Conservation (phyloP, 2,888 invertebrate species). For the Galerucella calmariensis region DNA sequence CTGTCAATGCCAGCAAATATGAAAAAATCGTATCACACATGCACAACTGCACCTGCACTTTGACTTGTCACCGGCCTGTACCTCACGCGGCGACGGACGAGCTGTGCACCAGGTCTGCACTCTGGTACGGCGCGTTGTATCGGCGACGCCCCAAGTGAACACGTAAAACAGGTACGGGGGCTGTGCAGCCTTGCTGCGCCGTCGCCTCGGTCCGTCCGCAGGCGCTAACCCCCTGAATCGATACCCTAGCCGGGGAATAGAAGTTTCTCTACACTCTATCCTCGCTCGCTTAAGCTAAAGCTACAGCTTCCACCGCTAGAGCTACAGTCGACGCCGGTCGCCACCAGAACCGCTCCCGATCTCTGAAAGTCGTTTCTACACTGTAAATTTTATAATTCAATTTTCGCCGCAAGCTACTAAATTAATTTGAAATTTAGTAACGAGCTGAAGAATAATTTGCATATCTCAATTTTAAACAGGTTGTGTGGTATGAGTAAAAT, state of each 20-base stretch:
- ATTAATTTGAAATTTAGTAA: not conserved
- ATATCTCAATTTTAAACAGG: not conserved
- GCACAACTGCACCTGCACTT: slow-evolving; percentile 41
- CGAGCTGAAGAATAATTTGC: not conserved
- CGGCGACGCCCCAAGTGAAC: slow-evolving; percentile 40
- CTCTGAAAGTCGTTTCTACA: not conserved
- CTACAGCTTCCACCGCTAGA: slow-evolving; percentile 1
- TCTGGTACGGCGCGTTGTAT: slow-evolving; percentile 40
- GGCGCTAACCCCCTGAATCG: slow-evolving; percentile 30
- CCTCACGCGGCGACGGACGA: slow-evolving; percentile 39
- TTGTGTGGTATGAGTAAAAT: not conserved
- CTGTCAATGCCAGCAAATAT: slow-evolving; percentile 29
- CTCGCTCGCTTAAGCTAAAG: slow-evolving; percentile 12
- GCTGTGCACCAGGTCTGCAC: slow-evolving; percentile 39
- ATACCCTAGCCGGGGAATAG: slow-evolving; percentile 35
- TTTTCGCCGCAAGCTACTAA: not conserved
- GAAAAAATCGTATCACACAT: slow-evolving; percentile 34
- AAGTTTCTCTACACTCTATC: slow-evolving; percentile 27
- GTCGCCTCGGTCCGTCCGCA: slow-evolving; percentile 25
- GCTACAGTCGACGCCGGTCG: slow-evolving; percentile 4
- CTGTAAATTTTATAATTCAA: slow-evolving; percentile 1
- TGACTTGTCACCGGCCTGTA: slow-evolving; percentile 39
- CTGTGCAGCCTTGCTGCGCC: slow-evolving; percentile 37
- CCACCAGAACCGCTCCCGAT: slow-evolving; percentile 5
- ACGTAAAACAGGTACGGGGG: slow-evolving; percentile 40